Percentiles rank a stretch among this genome's conserved stretches.
These are phyloP conservation scores for Ceratosolen solmsi DNA, from an alignment of 1,140 invertebrate genomes.

Conservation along the genomic window DNA sequence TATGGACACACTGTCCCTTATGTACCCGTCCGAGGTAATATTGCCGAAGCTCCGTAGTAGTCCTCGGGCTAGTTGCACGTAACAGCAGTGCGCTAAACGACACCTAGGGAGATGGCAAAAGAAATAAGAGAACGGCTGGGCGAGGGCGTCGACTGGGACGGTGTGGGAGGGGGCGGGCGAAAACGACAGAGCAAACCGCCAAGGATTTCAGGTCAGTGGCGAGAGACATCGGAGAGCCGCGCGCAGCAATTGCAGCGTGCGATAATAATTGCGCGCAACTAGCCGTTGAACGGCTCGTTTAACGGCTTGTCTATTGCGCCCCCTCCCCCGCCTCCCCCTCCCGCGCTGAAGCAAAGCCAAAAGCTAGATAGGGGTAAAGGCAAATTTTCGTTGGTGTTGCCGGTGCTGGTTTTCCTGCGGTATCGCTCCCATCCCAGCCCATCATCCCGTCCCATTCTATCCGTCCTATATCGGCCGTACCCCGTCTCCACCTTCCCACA, in stretches of 20 bases:
- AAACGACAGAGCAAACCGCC: neutral
- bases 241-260: neutral
- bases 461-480: too few relatives aligned
- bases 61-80: neutral
- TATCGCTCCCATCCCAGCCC: neutral
- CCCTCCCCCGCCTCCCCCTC: too few relatives aligned
- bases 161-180: neutral
- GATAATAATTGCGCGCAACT: conserved; percentile 48
- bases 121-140: neutral
- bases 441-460: neutral
- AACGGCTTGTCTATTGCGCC: conserved; percentile 12
- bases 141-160: neutral
- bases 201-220: neutral
- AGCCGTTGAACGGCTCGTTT: conserved; percentile 38
- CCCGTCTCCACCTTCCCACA: too few relatives aligned
- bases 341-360: neutral
- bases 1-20: neutral
- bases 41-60: neutral
- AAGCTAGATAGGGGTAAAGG: neutral
- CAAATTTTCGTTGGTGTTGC: neutral
- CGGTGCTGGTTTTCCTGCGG: neutral
- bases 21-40: neutral
- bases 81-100: conserved; percentile 9
- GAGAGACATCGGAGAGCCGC: neutral
- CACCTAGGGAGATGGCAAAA: neutral